These are phyloP conservation scores for Eolophus roseicapilla DNA, from an alignment of 2,113 vertebrate species.

Conservation along the genomic window DNA sequence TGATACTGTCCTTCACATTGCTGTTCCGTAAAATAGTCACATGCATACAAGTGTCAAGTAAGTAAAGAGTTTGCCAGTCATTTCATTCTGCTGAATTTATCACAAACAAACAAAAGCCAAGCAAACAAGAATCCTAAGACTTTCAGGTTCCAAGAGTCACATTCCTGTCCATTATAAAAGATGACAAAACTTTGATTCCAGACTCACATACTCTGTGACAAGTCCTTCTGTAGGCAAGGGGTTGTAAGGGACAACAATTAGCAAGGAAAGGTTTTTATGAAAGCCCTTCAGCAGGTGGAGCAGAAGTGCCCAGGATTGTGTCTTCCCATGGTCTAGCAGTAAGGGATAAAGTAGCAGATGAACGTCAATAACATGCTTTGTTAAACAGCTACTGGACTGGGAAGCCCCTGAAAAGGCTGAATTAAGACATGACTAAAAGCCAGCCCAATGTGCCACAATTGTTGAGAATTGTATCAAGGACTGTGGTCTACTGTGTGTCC, in stretches of 20 bases:
- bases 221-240: background rate
- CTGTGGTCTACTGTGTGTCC: accelerated
- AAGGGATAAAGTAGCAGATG: background rate
- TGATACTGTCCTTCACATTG: background rate
- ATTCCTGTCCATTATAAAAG: background rate
- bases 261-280: background rate
- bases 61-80: background rate
- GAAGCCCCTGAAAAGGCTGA: background rate
- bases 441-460: background rate
- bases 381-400: background rate
- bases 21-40: background rate
- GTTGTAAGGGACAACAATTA: background rate
- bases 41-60: background rate
- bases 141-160: background rate
- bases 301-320: background rate
- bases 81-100: background rate
- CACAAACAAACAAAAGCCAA: background rate
- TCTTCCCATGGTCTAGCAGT: background rate
- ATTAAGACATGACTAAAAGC: background rate
- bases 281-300: background rate
- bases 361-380: background rate
- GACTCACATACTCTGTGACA: background rate
- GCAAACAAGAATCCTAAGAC: background rate
- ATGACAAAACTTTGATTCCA: background rate
- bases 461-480: accelerated